A percentile compares a stretch with the other conserved stretches of the same genome.
phyloP scores from a whole-genome alignment of 2,797 vertebrate species.

The Anomalospiza imberbis region DNA sequence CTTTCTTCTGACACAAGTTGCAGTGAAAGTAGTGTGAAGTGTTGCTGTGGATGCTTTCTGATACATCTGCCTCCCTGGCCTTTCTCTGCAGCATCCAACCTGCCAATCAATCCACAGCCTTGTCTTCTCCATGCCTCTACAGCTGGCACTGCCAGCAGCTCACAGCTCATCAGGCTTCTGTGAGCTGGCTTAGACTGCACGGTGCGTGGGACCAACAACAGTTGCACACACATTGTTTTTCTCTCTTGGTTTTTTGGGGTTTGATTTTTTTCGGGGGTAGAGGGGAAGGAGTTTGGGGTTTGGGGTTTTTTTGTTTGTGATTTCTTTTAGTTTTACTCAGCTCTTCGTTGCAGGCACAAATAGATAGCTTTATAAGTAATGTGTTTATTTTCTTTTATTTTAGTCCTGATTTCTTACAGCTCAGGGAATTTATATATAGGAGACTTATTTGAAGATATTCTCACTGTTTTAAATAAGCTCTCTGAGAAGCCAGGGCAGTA shows the following conservation, averaged over 20 bases:
- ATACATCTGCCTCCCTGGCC: neutral
- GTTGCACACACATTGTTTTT: accelerated
- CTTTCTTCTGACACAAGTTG: neutral
- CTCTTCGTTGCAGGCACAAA: neutral
- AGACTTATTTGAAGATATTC: neutral
- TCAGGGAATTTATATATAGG: neutral
- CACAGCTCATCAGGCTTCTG: neutral
- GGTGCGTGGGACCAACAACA: neutral
- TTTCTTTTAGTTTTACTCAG: neutral
- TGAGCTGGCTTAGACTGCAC: neutral
- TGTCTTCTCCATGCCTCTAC: neutral
- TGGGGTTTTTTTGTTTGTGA: neutral
- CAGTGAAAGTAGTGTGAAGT: neutral
- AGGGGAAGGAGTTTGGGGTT: neutral
- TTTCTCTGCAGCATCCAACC: neutral
- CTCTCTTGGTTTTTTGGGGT: neutral
- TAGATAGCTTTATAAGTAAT: neutral
- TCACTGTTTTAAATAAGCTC: neutral
- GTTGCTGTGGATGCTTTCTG: neutral
- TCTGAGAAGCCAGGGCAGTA: neutral
- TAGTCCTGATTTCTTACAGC: neutral
- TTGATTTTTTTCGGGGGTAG: neutral
- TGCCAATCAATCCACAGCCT: neutral
- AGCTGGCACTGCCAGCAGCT: neutral
- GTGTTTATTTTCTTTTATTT: neutral